A percentile compares a stretch with the other conserved stretches of the same genome.
These are phyloP conservation scores for Campoplex nolae DNA, from an alignment of 2,888 invertebrate genomes.

Conservation along the genomic window DNA sequence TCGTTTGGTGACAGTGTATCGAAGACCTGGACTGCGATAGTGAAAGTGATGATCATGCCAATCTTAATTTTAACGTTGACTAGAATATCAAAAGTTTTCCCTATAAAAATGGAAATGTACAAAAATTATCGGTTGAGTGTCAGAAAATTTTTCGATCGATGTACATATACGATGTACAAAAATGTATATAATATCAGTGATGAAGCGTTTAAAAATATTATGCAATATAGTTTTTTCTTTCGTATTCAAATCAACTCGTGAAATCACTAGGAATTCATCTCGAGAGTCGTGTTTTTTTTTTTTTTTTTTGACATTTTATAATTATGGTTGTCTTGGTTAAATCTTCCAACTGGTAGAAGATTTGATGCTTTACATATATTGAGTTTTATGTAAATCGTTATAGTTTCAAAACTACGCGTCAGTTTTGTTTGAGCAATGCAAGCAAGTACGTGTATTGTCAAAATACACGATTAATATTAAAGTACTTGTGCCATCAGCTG, in stretches of 20 bases:
- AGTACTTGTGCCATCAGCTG: slow-evolving; percentile 62
- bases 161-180: slow-evolving; percentile 9
- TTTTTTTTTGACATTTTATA: background rate
- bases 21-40: background rate
- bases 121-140: slow-evolving; percentile 35
- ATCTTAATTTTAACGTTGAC: slow-evolving; percentile 74
- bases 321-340: slow-evolving; percentile 12
- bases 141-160: slow-evolving; percentile 12
- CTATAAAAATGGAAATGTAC: slow-evolving; percentile 56
- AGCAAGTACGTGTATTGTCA: background rate
- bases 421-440: slow-evolving; percentile 38
- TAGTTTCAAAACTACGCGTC: slow-evolving; percentile 19
- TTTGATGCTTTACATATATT: slow-evolving; percentile 27
- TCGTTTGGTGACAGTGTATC: background rate
- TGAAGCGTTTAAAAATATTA: slow-evolving; percentile 43
- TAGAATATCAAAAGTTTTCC: slow-evolving; percentile 69
- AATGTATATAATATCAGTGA: slow-evolving; percentile 9
- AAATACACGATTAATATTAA: slow-evolving; percentile 41
- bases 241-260: background rate
- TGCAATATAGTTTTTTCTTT: slow-evolving; percentile 22
- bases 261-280: background rate
- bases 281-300: background rate
- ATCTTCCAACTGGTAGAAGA: background rate
- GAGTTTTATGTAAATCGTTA: slow-evolving; percentile 6
- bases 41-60: slow-evolving; percentile 20